phyloP scores from a whole-genome alignment of 2,888 invertebrate genomes.

The Cepaea hortensis region DNA sequence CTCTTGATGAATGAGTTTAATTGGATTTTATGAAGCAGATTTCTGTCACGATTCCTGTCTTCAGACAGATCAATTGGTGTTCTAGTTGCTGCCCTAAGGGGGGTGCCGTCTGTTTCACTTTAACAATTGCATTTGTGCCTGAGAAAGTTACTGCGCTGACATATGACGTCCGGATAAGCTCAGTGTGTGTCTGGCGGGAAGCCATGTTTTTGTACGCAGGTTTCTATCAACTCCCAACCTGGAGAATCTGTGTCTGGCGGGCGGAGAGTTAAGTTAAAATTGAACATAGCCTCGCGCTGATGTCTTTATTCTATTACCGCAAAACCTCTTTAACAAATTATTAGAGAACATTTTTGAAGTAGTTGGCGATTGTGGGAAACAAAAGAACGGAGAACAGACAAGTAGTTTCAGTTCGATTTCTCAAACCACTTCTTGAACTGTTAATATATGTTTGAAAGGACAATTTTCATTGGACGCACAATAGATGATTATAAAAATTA shows the following conservation, averaged over 20 bases:
- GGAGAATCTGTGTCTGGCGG: background rate
- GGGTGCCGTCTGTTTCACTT: conserved; percentile 15
- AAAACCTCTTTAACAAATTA: too few relatives aligned
- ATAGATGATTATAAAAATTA: too few relatives aligned
- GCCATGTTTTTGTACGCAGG: too few relatives aligned
- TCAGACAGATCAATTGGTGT: background rate
- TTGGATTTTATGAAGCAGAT: conserved; percentile 1
- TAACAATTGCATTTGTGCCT: background rate
- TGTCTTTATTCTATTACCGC: background rate
- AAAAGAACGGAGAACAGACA: too few relatives aligned
- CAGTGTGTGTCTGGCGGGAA: background rate
- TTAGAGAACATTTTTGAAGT: too few relatives aligned
- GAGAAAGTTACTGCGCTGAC: background rate
- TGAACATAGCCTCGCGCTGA: background rate
- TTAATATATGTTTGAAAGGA: too few relatives aligned
- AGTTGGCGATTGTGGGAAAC: too few relatives aligned
- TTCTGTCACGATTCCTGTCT: background rate
- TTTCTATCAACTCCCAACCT: too few relatives aligned
- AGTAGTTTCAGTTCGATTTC: too few relatives aligned
- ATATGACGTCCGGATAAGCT: conserved; percentile 2
- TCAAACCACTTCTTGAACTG: too few relatives aligned
- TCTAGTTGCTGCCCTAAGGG: background rate
- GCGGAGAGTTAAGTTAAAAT: background rate
- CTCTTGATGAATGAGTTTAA: background rate
- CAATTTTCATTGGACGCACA: too few relatives aligned